Conservation (phyloP, 2,113 vertebrate species). For the Todiramphus saurophagus region DNA sequence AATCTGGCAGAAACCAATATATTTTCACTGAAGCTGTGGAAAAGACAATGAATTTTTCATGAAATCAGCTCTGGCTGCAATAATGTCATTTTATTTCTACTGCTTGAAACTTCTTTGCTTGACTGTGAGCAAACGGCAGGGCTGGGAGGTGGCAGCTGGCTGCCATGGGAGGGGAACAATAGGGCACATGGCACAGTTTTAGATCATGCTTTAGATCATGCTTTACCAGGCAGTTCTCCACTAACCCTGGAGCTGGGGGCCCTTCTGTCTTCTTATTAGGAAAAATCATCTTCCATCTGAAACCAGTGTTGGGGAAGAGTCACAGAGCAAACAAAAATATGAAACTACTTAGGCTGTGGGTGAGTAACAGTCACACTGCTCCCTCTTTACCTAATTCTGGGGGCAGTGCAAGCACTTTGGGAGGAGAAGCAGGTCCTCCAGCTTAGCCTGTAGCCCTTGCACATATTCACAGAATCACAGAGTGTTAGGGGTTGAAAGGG, state of each 20-base stretch:
- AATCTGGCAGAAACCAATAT: conserved; percentile 5
- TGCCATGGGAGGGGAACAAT: background rate
- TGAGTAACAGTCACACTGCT: background rate
- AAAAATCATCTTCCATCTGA: background rate
- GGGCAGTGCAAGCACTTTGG: background rate
- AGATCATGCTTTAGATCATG: fast-evolving
- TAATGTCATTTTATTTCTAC: background rate
- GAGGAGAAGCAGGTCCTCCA: background rate
- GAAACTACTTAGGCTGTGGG: background rate
- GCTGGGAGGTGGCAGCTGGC: too few relatives aligned
- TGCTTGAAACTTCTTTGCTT: background rate
- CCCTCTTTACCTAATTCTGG: background rate
- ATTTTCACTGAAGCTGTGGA: background rate
- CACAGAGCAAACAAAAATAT: background rate
- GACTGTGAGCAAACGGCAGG: fast-evolving
- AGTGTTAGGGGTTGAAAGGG: too few relatives aligned
- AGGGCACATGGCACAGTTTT: background rate
- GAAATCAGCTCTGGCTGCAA: conserved; percentile 11
- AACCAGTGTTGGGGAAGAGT: background rate
- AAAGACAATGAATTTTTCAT: conserved; percentile 37
- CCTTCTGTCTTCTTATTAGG: background rate
- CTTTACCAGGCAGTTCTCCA: background rate
- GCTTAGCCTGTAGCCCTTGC: background rate
- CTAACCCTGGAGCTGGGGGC: fast-evolving
- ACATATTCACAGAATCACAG: background rate